These are phyloP conservation scores for Stictonetta naevosa DNA, from an alignment of 2,113 vertebrate genomes.

Conservation along the genomic window DNA sequence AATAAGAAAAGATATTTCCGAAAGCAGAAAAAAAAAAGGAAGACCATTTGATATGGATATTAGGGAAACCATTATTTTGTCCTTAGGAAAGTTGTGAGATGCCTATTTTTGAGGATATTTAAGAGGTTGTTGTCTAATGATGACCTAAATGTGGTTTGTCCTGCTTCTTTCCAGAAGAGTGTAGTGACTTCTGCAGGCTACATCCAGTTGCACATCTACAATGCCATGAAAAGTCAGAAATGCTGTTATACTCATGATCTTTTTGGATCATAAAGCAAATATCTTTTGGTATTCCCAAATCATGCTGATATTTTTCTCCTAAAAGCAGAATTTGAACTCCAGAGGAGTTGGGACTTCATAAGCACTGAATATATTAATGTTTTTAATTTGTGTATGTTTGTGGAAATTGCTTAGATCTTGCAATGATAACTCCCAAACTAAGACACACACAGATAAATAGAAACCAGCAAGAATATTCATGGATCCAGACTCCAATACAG, in stretches of 20 bases:
- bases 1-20: background rate
- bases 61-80: background rate
- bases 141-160: background rate
- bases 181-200: background rate
- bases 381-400: background rate
- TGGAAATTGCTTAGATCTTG: background rate
- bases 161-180: background rate
- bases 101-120: background rate
- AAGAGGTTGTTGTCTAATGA: background rate
- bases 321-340: background rate
- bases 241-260: background rate
- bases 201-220: background rate
- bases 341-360: background rate
- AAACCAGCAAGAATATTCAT: constrained; percentile 45
- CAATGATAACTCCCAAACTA: background rate
- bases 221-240: background rate
- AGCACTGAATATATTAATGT: background rate
- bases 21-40: background rate
- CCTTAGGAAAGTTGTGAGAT: background rate
- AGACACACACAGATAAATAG: background rate
- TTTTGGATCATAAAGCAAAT: background rate
- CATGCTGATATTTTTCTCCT: background rate
- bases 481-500: background rate
- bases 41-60: background rate
- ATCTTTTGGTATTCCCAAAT: background rate